Conservation (phyloP, 2,888 invertebrate species). For the Clivina fossor region DNA sequence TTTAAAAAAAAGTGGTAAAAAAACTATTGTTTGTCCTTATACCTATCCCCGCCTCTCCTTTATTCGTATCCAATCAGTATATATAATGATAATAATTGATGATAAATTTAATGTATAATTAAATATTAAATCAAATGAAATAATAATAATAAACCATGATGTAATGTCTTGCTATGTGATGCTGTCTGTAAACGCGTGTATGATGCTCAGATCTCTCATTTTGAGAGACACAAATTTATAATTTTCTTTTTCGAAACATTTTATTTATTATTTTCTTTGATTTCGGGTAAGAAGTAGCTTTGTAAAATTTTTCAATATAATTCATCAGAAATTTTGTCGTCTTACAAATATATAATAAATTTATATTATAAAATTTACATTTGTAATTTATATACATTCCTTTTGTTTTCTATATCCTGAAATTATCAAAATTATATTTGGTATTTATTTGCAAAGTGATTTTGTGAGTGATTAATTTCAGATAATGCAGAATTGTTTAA, state of each 20-base stretch:
- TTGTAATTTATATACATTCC: too few species aligned
- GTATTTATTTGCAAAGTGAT: too few species aligned
- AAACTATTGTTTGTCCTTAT: too few species aligned
- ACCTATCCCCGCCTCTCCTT: background rate
- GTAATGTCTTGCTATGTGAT: constrained; percentile 33
- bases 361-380: constrained; percentile 65
- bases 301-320: constrained; percentile 67
- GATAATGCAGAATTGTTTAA: too few species aligned
- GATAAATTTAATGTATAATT: too few species aligned
- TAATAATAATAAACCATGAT: constrained; percentile 25
- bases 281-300: constrained; percentile 66
- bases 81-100: too few species aligned
- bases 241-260: constrained; percentile 46
- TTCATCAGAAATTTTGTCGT: constrained; percentile 71
- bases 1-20: too few species aligned
- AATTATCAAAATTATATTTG: too few species aligned
- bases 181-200: constrained; percentile 31
- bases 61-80: too few species aligned
- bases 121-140: constrained; percentile 7
- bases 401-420: too few species aligned
- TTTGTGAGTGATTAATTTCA: too few species aligned
- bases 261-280: constrained; percentile 45
- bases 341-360: constrained; percentile 65
- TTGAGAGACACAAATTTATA: constrained; percentile 33
- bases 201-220: constrained; percentile 32